Evolutionary conservation across 2,113 vertebrate species (phyloP).

Genomic region (Labrus mixtus): DNA sequence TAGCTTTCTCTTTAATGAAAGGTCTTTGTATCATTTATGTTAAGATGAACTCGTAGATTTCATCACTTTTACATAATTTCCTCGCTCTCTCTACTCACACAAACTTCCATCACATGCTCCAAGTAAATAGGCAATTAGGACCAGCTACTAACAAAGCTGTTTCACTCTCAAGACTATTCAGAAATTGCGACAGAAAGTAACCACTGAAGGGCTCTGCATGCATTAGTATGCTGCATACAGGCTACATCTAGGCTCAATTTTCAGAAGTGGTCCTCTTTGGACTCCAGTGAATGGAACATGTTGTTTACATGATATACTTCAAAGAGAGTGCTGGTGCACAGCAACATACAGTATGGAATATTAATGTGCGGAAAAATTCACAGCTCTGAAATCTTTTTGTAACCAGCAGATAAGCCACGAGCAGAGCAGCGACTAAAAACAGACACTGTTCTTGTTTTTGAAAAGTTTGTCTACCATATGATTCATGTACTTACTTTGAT

Average conservation of each 20-base stretch:
- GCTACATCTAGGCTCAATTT: conserved; percentile 13
- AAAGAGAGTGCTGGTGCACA: conserved; percentile 29
- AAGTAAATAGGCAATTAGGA: conserved; percentile 16
- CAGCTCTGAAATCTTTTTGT: conserved; percentile 11
- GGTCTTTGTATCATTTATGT: not conserved
- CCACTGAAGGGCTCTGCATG: not conserved
- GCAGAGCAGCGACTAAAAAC: conserved; percentile 1
- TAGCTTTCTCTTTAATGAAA: not conserved
- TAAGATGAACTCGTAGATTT: conserved; percentile 3
- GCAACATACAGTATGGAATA: conserved; percentile 41
- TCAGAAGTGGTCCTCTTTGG: conserved; percentile 34
- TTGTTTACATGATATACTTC: conserved; percentile 62
- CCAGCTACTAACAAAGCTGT: conserved; percentile 25
- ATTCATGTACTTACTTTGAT: not conserved
- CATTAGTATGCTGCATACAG: conserved; percentile 25
- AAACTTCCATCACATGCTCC: not conserved
- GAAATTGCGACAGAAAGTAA: not conserved
- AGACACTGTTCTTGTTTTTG: not conserved
- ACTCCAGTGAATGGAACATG: conserved; percentile 44
- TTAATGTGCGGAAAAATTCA: conserved; percentile 34
- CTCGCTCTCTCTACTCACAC: not conserved
- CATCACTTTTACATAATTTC: not conserved
- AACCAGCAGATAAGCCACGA: not conserved
- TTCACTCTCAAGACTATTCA: conserved; percentile 4
- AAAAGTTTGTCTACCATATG: not conserved